Evolutionary conservation across 2,888 invertebrate genomes (phyloP).

Genomic region (Mantis religiosa): DNA sequence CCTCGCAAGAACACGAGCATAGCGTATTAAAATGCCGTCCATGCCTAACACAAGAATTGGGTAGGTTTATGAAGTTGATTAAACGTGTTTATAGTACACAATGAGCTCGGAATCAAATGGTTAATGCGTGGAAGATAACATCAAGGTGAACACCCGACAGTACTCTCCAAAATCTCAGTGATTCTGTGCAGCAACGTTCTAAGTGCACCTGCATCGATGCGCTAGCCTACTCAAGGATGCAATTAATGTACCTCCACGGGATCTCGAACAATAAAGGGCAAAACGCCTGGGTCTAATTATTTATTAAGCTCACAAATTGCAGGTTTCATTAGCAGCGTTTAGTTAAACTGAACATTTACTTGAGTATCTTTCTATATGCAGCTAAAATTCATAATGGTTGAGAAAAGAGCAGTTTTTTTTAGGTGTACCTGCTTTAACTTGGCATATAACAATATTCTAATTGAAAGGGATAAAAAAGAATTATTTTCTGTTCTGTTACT

Average conservation of each 20-base stretch:
- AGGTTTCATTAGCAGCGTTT: no score
- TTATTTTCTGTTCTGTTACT: no score
- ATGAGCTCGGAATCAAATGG: constrained; percentile 12
- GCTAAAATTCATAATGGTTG: no score
- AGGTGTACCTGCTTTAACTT: no score
- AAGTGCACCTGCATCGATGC: not conserved
- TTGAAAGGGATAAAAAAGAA: no score
- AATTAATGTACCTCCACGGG: not conserved
- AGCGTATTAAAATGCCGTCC: not conserved
- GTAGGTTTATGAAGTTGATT: constrained; percentile 9
- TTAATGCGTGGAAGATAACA: constrained; percentile 10
- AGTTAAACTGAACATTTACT: no score
- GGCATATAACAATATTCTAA: no score
- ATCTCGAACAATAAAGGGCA: no score
- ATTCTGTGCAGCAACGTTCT: not conserved
- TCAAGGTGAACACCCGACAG: not conserved
- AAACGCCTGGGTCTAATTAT: no score
- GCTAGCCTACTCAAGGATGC: not conserved
- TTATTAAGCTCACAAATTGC: no score
- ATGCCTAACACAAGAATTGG: not conserved
- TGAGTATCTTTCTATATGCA: no score
- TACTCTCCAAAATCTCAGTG: not conserved
- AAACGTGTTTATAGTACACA: constrained; percentile 15
- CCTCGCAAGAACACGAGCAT: not conserved
- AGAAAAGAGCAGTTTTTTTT: no score